Base-by-base conservation (phyloP, 2,888 invertebrate species). In the Spisula solida region DNA sequence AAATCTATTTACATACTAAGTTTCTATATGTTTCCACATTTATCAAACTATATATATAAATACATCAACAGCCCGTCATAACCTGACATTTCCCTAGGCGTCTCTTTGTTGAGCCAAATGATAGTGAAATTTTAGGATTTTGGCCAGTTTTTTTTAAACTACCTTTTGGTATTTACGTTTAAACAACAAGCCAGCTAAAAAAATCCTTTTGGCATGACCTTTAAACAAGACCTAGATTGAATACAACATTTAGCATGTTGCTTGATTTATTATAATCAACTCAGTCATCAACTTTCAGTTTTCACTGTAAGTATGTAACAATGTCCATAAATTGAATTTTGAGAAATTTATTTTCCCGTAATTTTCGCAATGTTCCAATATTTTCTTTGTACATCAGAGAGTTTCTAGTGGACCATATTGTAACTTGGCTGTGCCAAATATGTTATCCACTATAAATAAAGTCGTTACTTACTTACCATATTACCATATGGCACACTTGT, bases 141-240 rank as follows among this genome's bases (percentile, higher is more conserved):
- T 75, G 16, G 75, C 31, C 31, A 31, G 16, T 8, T 75, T 75
- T 75, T 75, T 75, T 10, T 1, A 75, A 31, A 75, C 34, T 60
- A 75, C 34, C 34, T 25, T 75, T 75, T 75, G 75, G 31, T 75
- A 75, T 75, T 75, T 75, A 75, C 4, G 12, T 25, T 60, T n/a
- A 60, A 60, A n/a, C n/a, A 60, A 60, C n/a, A n/a, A 60, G n/a
- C n/a, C 60, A 18, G 6, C 5, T 25, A 25, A 25, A 66, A 56
- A 66, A 66, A 25, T 25, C n/a, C n/a, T 25, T 1, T 25, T 25
- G 60, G 60, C 25, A 66, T 66, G 60, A 66, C 60, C 60, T 66
- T 66, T 25, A 66, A 25, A 66, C 60, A 66, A 8, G 25, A 66
- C 60, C 60, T 66, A n/a, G 25, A 66, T 66, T 2, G n/a, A 66